Percentiles rank a stretch among this genome's conserved stretches.
Conservation (phyloP, 2,888 invertebrate genomes). For the Drosophila kokeensis region DNA sequence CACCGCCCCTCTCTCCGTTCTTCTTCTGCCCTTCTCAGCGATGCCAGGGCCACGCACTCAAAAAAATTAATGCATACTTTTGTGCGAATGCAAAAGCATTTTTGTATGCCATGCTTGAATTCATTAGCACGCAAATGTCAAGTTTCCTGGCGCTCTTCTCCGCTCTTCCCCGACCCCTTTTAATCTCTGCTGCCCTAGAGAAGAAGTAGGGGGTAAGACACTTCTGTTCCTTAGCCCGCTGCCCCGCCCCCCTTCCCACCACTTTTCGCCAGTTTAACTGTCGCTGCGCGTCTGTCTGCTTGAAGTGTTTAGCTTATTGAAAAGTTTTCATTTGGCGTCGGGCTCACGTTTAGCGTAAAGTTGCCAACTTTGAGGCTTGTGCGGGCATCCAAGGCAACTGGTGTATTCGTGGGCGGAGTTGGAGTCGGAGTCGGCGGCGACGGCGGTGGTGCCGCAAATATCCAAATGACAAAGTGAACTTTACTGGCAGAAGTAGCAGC, state of each 20-base stretch:
- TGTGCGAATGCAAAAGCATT: constrained; percentile 68
- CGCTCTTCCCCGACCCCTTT: constrained; percentile 1
- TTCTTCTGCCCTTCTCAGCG: not conserved
- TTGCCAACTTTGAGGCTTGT: constrained; percentile 42
- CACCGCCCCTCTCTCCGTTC: not conserved
- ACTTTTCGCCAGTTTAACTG: constrained; percentile 32
- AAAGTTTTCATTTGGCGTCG: constrained; percentile 72
- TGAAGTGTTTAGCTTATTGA: constrained; percentile 79
- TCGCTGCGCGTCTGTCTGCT: constrained; percentile 52
- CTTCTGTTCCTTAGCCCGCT: constrained; percentile 6
- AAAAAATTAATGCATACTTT: constrained; percentile 59
- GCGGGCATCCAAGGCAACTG: not conserved
- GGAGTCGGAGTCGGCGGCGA: too few relatives aligned
- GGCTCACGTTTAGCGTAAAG: constrained; percentile 66
- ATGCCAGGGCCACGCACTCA: constrained; percentile 12
- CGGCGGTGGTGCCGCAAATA: constrained; percentile 21
- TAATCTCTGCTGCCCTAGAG: not conserved
- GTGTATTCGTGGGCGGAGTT: not conserved
- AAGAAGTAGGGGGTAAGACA: not conserved
- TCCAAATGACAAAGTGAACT: constrained; percentile 67
- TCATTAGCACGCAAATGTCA: constrained; percentile 71
- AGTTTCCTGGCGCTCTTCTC: constrained; percentile 23
- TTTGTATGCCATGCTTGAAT: constrained; percentile 74
- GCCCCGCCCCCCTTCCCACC: not conserved
- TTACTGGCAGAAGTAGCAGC: constrained; percentile 43